Evolutionary conservation across 2,797 vertebrate species (phyloP).

Genomic region (Chrosomus eos): DNA sequence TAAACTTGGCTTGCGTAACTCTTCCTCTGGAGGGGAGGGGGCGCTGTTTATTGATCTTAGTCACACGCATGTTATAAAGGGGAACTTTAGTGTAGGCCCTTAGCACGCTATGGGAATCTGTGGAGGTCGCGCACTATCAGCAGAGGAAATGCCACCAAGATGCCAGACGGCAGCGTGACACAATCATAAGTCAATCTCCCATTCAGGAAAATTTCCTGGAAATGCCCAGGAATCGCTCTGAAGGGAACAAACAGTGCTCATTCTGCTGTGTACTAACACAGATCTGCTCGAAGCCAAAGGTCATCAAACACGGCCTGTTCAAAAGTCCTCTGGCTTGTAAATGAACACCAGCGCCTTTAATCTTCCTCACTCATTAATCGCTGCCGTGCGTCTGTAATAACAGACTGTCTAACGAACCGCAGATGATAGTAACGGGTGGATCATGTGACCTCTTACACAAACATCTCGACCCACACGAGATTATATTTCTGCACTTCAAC

Average conservation of each 20-base stretch:
- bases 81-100: constrained; percentile 79
- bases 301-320: background rate
- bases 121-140: constrained; percentile 44
- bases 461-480: background rate
- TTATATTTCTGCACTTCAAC: constrained; percentile 29
- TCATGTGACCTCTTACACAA: background rate
- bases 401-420: background rate
- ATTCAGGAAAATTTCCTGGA: constrained; percentile 17
- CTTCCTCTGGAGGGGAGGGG: constrained; percentile 69
- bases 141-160: constrained; percentile 14
- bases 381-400: background rate
- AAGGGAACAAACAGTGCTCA: background rate
- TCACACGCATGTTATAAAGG: constrained; percentile 81
- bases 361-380: background rate
- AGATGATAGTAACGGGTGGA: background rate
- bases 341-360: constrained; percentile 9
- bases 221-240: background rate
- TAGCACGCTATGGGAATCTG: constrained; percentile 82
- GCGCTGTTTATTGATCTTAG: constrained; percentile 86
- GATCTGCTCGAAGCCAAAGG: background rate
- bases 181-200: background rate
- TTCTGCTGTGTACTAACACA: background rate
- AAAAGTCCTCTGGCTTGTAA: constrained; percentile 11
- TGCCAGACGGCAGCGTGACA: constrained; percentile 15
- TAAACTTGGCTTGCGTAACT: constrained; percentile 77